A percentile compares a stretch with the other conserved stretches of the same genome.
Conservation (phyloP, 1,140 invertebrate genomes). For the Lethrus apterus region DNA sequence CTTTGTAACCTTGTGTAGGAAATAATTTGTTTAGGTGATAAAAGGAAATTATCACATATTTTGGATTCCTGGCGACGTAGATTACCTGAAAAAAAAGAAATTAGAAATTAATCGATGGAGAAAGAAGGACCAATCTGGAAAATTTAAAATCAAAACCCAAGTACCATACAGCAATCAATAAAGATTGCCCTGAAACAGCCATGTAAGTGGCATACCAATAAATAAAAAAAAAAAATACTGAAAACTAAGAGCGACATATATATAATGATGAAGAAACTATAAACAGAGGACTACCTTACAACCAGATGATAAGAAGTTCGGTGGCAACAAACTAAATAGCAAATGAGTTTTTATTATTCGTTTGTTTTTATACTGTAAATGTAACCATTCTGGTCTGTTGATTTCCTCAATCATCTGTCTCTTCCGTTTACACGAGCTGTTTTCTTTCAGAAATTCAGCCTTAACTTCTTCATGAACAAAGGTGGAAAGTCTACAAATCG, state of each 20-base stretch:
- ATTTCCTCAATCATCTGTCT: conserved; percentile 45
- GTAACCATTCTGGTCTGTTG: conserved; percentile 45
- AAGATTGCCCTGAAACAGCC: too few relatives aligned
- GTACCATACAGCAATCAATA: too few relatives aligned
- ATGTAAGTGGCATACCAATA: too few relatives aligned
- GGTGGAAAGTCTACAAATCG: conserved; percentile 46
- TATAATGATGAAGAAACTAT: too few relatives aligned
- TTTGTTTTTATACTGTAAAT: conserved; percentile 27
- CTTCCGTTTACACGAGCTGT: conserved; percentile 41
- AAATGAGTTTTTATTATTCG: conserved; percentile 61
- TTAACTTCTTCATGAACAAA: conserved; percentile 53
- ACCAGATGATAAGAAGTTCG: conserved; percentile 52
- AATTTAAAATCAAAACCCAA: too few relatives aligned
- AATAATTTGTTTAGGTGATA: conserved; percentile 66
- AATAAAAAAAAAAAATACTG: background rate
- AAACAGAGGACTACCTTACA: too few relatives aligned
- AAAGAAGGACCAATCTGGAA: too few relatives aligned
- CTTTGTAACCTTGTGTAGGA: conserved; percentile 61
- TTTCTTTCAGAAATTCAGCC: conserved; percentile 47
- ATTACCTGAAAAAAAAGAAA: conserved; percentile 63
- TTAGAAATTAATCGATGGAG: too few relatives aligned
- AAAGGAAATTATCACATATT: conserved; percentile 67
- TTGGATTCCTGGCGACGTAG: conserved; percentile 69
- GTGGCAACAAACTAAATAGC: conserved; percentile 61
- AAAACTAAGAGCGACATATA: conserved; percentile 31